Evolutionary conservation across 2,797 vertebrate species (phyloP), one percentile per base, ranked within the genome.

Genomic region (Schizopygopsis pylzovi): DNA sequence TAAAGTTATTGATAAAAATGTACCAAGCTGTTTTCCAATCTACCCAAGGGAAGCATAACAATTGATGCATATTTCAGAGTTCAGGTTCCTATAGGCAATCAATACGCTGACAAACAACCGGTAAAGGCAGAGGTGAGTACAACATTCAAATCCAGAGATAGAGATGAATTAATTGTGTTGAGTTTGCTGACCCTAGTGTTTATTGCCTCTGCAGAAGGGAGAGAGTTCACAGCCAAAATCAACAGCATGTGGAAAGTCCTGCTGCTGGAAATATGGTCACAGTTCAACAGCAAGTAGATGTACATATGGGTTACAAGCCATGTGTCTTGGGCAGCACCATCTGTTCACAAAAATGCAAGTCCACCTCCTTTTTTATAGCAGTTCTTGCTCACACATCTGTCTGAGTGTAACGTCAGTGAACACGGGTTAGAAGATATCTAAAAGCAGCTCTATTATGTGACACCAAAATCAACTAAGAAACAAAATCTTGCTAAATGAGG

Each of bases 251-350:
- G 52, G 71, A 47, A 71, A 80, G 76, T 85, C 68, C 54, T 73
- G 68, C 68, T 47, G 68, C 70, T 81, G 54, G 43, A 73, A 75
- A 73, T 61, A 63, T 85, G 84, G 78, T 16, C 56, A 85, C 68
- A 81, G 56, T 73, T 71, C 84, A 81, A 43, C 68, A 73, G 54
- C 22, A 11, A 73, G 56, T 49, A 63, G 54, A 59, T 81, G 28
- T 72, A 65, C 78, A 73, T 85, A 72, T 85, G 84, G 78, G 68
- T 85, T 77, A 73, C 84, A 81, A 73, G 41, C 68, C 68, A 39
- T 41, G 56, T 80, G 45, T 85, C 78, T 73, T 73, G 70, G 20
- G 68, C n/a, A 43, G 54, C 68, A 56, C 84, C 84, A 81, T 81
- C 84, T 85, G 79, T 54, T 81, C 68, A 73, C 28, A 28, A 73